These are phyloP conservation scores for Motacilla alba DNA, from an alignment of 2,113 vertebrate genomes.

Conservation along the genomic window DNA sequence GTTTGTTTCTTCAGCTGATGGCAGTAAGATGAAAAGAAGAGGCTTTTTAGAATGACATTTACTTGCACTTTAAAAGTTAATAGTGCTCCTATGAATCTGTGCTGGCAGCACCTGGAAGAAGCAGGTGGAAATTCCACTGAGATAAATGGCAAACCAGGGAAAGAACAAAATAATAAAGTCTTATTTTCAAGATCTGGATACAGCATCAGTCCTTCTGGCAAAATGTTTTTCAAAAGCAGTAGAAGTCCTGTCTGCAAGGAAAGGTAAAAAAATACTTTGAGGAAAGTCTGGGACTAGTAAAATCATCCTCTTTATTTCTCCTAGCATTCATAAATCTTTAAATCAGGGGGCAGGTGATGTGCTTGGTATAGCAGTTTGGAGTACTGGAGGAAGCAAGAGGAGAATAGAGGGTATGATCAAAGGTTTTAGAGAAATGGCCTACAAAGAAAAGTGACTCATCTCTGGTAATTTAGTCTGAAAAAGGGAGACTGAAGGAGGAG, in stretches of 20 bases:
- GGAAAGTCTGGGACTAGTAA: not conserved
- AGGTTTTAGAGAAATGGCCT: not conserved
- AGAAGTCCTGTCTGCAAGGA: not conserved
- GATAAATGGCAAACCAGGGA: not conserved
- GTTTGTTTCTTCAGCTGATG: not conserved
- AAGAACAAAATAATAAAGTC: not conserved
- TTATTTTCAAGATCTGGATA: not conserved
- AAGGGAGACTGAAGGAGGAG: not conserved
- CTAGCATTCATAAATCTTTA: not conserved
- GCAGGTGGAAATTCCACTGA: conserved; percentile 41
- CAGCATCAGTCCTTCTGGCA: not conserved
- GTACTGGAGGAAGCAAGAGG: not conserved
- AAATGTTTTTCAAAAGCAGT: not conserved
- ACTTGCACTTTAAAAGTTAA: conserved; percentile 16
- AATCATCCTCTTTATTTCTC: not conserved
- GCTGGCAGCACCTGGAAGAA: conserved; percentile 42
- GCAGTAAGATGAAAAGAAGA: conserved; percentile 32
- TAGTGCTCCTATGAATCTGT: not conserved
- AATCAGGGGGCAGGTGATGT: not conserved
- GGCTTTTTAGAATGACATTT: not conserved
- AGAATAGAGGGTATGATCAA: not conserved
- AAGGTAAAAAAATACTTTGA: not conserved
- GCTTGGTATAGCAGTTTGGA: not conserved
- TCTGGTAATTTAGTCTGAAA: not conserved
- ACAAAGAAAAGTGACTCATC: not conserved